Base-by-base conservation (phyloP, 2,888 invertebrate genomes). In the Aphodius sticticus region DNA sequence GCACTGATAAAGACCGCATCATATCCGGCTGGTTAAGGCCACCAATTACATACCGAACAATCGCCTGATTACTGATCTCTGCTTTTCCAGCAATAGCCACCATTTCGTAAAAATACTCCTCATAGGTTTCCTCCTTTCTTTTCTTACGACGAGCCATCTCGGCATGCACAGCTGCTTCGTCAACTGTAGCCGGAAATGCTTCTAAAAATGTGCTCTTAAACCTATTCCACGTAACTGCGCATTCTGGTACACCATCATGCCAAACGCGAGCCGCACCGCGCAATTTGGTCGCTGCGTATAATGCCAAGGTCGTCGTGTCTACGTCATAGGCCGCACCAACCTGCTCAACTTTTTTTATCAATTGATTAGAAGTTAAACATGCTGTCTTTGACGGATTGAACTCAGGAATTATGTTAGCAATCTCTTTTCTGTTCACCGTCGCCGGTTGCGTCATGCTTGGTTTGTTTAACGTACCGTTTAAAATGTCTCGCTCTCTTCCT, bases 31-130 rank as follows among this genome's bases (percentile, higher is more conserved):
- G 74, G n/a, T 36, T 36, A n/a, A 74, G 9, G 16, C 74, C 74
- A 26, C 74, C 36, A 74, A 74, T 74, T 9, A 36, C 9, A 74
- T 35, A 74, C 9, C 37, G 35, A 37, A 16, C 9, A 9, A 74
- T 9, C 4, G 74, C 35, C 14, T 74, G 74, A 74, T 74, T 12
- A 35, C 36, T 36, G 9, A 74, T 74, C n/a, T 35, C 9, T 12
- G 36, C 36, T 71, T 71, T 16, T 35, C 35, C 35, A 16, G 71
- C 16, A 26, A 71, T 15, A 4, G 74, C 74, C 74, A 74, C 74
- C 35, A 74, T 74, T 26, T 26, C 74, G n/a, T 74, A 74, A n/a
- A 74, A 74, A 74, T 74, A 74, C 36, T 16, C 71, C 35, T 71
- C 71, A 5, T 16, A 16, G 2, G 35, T 53, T 12, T 53, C 53